phyloP scores from a whole-genome alignment of 2,888 invertebrate genomes.

The Acleris laterana region DNA sequence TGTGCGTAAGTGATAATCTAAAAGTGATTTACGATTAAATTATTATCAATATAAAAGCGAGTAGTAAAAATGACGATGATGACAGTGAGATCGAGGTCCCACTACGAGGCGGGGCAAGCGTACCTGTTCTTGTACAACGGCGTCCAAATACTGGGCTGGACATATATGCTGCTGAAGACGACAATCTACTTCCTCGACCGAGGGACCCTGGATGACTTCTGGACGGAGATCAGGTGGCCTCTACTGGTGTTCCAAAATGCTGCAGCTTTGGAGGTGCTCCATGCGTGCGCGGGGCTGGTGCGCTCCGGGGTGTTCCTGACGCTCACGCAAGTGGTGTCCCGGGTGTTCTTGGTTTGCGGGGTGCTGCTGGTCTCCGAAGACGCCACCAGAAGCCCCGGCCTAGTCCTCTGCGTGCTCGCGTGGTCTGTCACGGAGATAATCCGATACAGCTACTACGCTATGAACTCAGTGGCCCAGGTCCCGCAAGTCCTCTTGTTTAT shows the following conservation, averaged over 20 bases:
- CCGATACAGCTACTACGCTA: slow-evolving; percentile 92
- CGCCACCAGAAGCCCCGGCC: slow-evolving; percentile 87
- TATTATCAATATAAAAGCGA: background rate
- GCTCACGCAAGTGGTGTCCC: slow-evolving; percentile 90
- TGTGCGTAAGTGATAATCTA: background rate
- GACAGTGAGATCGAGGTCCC: slow-evolving; percentile 10
- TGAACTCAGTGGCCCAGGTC: slow-evolving; percentile 61
- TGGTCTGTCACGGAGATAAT: slow-evolving; percentile 96
- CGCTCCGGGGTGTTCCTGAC: slow-evolving; percentile 91
- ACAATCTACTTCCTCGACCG: slow-evolving; percentile 70
- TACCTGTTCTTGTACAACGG: slow-evolving; percentile 50
- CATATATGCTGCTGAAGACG: slow-evolving; percentile 85
- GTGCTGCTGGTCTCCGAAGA: slow-evolving; percentile 88
- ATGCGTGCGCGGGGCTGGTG: slow-evolving; percentile 89
- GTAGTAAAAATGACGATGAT: background rate
- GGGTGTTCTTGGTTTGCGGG: slow-evolving; percentile 92
- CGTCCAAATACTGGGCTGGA: slow-evolving; percentile 86
- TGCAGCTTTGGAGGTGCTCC: slow-evolving; percentile 91
- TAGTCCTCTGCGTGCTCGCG: slow-evolving; percentile 89
- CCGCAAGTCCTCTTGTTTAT: slow-evolving; percentile 11
- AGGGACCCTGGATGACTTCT: slow-evolving; percentile 78
- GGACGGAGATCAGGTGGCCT: slow-evolving; percentile 85
- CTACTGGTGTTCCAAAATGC: slow-evolving; percentile 93
- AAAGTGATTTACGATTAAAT: background rate
- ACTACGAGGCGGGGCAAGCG: slow-evolving; percentile 12